A percentile compares a stretch with the other conserved stretches of the same genome.
These are phyloP conservation scores for Stictonetta naevosa DNA, from an alignment of 2,113 vertebrate species.

Conservation along the genomic window DNA sequence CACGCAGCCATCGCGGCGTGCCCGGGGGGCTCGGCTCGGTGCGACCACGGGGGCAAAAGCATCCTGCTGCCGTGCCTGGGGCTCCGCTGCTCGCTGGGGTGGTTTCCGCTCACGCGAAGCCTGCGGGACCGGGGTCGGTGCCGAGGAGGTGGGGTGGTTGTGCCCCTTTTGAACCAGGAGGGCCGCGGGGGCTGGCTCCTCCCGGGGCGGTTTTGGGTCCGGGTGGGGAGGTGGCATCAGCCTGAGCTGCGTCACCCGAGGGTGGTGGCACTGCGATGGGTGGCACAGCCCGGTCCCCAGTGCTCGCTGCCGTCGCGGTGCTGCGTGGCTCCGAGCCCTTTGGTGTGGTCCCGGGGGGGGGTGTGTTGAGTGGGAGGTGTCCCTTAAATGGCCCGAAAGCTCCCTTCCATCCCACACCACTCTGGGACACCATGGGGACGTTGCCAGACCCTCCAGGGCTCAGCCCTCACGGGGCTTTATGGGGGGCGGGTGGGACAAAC, in stretches of 20 bases:
- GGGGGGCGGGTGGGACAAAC: neutral
- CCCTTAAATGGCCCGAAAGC: neutral
- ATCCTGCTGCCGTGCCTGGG: rapidly evolving
- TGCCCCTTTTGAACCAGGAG: neutral
- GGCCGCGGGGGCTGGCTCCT: neutral
- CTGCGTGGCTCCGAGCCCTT: neutral
- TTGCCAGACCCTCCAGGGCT: neutral
- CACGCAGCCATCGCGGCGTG: rapidly evolving
- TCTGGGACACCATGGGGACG: neutral
- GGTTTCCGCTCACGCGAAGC: neutral
- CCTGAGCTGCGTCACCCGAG: neutral
- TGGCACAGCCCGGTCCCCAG: neutral
- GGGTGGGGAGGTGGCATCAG: neutral
- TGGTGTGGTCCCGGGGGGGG: rapidly evolving
- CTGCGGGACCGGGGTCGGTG: neutral
- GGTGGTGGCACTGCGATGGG: neutral
- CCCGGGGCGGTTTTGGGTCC: neutral
- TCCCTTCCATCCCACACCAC: neutral
- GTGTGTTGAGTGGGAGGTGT: neutral
- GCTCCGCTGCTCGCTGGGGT: neutral
- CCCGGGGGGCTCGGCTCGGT: rapidly evolving
- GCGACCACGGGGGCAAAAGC: neutral
- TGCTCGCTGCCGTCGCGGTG: neutral
- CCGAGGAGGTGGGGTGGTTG: rapidly evolving
- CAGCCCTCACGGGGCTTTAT: neutral